Base-by-base conservation (phyloP, 2,797 vertebrate species). In the Gouania willdenowi region DNA sequence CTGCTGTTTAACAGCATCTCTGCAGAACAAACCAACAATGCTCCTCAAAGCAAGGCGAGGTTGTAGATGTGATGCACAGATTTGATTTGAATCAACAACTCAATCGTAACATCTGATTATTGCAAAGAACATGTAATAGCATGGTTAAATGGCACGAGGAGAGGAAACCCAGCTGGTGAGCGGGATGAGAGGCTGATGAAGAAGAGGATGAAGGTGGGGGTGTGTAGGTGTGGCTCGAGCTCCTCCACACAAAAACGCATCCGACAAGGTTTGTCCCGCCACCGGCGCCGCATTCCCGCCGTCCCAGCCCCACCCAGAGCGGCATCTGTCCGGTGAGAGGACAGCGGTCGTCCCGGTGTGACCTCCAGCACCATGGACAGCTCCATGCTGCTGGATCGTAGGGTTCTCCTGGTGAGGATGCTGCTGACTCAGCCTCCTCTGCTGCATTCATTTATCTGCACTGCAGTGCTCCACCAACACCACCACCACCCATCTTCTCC, bases 401-500 rank as follows among this genome's bases (percentile, higher is more conserved):
- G 4, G 2, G 19, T 17, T n/a, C 19, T 5, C 12, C 8, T 1
- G 2, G 83, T 84, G 81, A 81, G 85, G 78, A 71, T 78, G 80
- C 75, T 87, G 87, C 87, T 90, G 88, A 90, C 81, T 89, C 87
- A 88, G 85, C 73, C 82, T 78, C 65, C 71, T 69, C 71, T 88
- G 85, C 83, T 89, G 89, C 88, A 89, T 87, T 85, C 65, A 88
- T 89, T 87, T 85, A 88, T 88, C 88, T 90, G 89, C 88, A 90
- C 81, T 89, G 89, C 89, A 89, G 89, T 88, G 81, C 85, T 83
- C 77, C 70, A 72, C 65, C 81, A 66, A 65, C 68, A 72, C 74
- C 81, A 66, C 65, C 68, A 72, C 74, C 48, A 62, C 40, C 48
- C 49, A 45, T 25, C 33, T 35, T 42, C 62, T 35, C 17, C n/a